These are phyloP conservation scores for Cordilura impudica DNA, from an alignment of 2,888 invertebrate genomes.

Conservation along the genomic window DNA sequence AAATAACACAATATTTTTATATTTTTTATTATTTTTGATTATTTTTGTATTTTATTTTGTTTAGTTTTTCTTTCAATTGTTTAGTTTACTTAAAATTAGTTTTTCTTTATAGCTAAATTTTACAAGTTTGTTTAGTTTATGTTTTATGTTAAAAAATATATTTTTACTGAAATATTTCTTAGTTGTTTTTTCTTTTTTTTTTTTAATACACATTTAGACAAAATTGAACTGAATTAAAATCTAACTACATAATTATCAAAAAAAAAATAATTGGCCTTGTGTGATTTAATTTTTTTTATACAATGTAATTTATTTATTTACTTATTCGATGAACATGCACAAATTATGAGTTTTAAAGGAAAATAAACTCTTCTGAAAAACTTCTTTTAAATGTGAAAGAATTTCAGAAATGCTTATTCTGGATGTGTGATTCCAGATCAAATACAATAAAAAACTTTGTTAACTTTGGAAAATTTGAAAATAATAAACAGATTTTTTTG, in stretches of 20 bases:
- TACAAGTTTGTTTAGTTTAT: constrained; percentile 17
- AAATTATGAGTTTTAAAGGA: no score
- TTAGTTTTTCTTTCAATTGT: constrained; percentile 10
- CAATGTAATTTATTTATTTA: background rate
- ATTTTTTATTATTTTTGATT: constrained; percentile 28
- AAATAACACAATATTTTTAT: background rate
- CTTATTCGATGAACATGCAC: no score
- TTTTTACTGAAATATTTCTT: constrained; percentile 25
- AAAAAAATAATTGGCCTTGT: constrained; percentile 14
- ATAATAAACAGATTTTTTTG: no score
- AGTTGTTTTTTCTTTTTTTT: background rate
- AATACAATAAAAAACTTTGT: no score
- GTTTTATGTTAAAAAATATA: constrained; percentile 61
- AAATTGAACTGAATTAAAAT: constrained; percentile 3
- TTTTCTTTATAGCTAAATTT: constrained; percentile 17
- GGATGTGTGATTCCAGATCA: no score
- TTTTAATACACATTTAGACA: background rate
- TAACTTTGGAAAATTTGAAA: no score
- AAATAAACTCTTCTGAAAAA: no score
- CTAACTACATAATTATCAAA: no score
- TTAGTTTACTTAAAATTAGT: constrained; percentile 25
- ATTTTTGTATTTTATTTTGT: constrained; percentile 23
- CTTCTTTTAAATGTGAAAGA: no score
- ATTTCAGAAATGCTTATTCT: no score
- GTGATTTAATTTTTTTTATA: background rate